Evolutionary conservation across 53 echinoderm and acorn worm genomes (phyloP).

Genomic region (Mesocentrotus franciscanus): DNA sequence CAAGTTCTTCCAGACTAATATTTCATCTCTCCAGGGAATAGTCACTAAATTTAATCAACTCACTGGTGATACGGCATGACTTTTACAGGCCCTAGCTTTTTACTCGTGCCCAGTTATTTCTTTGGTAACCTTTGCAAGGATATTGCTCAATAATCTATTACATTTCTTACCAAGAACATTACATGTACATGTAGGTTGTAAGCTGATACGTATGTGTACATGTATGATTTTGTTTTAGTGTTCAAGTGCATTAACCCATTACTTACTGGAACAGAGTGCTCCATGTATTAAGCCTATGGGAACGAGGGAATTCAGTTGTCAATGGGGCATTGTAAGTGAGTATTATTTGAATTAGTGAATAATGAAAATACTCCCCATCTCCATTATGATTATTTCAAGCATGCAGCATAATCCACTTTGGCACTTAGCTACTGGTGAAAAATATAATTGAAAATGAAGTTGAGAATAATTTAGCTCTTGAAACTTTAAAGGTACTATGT

Average conservation of each 20-base stretch:
- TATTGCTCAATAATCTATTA: not conserved
- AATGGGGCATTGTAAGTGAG: not conserved
- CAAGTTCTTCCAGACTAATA: constrained; percentile 17
- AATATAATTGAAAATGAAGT: not conserved
- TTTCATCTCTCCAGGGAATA: constrained; percentile 42
- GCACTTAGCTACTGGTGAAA: not conserved
- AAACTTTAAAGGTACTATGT: no score
- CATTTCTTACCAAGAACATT: not conserved
- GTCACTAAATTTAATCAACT: constrained; percentile 28
- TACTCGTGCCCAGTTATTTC: not conserved
- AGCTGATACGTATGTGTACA: no score
- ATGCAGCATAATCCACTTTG: not conserved
- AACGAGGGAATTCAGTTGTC: no score
- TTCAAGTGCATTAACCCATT: no score
- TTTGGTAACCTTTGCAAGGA: constrained; percentile 41
- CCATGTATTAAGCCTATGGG: no score
- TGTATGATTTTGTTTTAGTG: no score
- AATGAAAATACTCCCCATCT: not conserved
- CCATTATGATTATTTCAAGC: not conserved
- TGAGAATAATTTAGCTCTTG: not conserved
- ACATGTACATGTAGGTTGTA: not conserved
- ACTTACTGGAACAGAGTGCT: no score
- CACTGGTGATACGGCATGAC: not conserved
- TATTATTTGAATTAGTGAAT: not conserved
- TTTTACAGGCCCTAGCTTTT: not conserved